phyloP scores from a whole-genome alignment of 2,888 invertebrate species.

The Cotesia congregata region DNA sequence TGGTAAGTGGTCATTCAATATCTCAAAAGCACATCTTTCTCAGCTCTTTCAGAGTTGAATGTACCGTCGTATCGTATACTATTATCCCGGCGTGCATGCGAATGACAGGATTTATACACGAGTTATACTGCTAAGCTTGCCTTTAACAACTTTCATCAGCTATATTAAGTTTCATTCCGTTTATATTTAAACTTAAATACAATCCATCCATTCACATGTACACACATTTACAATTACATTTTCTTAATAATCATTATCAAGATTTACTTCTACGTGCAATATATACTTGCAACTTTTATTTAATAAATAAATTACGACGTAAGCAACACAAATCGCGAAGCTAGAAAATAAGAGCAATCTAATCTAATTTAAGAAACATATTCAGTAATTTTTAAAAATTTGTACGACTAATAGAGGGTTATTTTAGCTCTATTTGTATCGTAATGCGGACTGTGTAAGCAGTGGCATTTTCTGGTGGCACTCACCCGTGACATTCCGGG shows the following conservation, averaged over 20 bases:
- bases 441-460: background rate
- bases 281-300: background rate
- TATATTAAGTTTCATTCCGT: background rate
- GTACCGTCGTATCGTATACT: background rate
- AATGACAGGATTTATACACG: conserved; percentile 1
- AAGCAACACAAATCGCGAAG: background rate
- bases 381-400: background rate
- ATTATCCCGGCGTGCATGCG: background rate
- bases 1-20: background rate
- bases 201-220: no score
- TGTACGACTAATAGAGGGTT: background rate
- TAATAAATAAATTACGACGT: background rate
- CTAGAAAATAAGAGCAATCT: no score
- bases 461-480: conserved; percentile 12
- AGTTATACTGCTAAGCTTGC: background rate
- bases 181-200: background rate
- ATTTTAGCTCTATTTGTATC: background rate
- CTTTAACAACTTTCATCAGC: background rate
- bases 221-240: no score
- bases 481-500: conserved; percentile 9
- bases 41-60: background rate
- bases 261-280: no score
- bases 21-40: background rate
- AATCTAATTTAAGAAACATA: background rate
- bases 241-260: no score